phyloP scores from a whole-genome alignment of 2,797 vertebrate genomes.

The Mormyrus hasselquistii region DNA sequence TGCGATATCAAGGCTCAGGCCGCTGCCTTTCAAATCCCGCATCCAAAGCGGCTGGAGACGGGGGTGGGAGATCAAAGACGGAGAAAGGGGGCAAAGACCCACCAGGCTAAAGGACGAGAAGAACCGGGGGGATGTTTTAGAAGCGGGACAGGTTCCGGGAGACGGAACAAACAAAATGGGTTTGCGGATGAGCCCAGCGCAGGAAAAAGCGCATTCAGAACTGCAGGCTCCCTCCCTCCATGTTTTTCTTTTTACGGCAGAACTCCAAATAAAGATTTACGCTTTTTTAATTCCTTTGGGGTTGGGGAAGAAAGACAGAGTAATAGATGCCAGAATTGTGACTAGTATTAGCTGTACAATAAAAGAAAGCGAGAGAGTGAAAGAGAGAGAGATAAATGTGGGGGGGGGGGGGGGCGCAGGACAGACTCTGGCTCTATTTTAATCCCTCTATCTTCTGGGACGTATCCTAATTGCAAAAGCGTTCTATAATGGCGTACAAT shows the following conservation, averaged over 20 bases:
- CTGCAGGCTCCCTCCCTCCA: neutral
- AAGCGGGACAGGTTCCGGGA: neutral
- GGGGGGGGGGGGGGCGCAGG: neutral
- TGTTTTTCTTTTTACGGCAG: neutral
- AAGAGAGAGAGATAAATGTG: neutral
- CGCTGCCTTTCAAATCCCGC: neutral
- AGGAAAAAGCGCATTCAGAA: neutral
- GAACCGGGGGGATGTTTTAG: neutral
- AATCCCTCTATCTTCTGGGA: slow-evolving; percentile 20
- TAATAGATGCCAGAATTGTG: neutral
- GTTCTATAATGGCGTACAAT: slow-evolving; percentile 29
- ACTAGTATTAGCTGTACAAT: neutral
- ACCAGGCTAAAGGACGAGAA: neutral
- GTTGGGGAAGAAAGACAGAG: neutral
- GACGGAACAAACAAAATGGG: neutral
- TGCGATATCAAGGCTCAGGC: neutral
- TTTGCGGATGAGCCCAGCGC: neutral
- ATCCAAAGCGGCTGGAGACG: neutral
- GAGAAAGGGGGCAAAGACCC: neutral
- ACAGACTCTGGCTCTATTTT: neutral
- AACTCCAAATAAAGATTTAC: neutral
- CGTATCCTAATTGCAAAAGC: slow-evolving; percentile 39
- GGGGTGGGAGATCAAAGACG: neutral
- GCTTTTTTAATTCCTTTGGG: neutral
- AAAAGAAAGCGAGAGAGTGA: neutral